Evolutionary conservation across 2,113 vertebrate genomes (phyloP), one percentile per base, ranked within the genome.

Genomic region (Thalassoma bifasciatum): DNA sequence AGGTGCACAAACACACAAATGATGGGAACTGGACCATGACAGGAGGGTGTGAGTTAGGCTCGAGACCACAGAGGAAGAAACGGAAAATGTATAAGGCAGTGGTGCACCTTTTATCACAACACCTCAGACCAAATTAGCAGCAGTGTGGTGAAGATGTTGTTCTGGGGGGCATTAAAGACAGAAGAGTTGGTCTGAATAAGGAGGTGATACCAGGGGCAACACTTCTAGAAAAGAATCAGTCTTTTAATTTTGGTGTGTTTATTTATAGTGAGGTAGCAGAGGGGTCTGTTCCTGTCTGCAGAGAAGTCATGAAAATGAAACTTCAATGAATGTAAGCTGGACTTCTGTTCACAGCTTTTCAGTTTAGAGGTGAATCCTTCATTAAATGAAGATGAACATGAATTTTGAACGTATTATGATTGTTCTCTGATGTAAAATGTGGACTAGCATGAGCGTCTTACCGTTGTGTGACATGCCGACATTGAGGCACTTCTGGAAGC

Each of bases 381-480:
- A 40, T 40, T 40, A 6, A 40, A 42, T 14, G 12, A 1, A 14
- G 14, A 14, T 14, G 5, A 13, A 14, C 40, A 42, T 4, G 14
- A 30, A 6, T 30, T 30, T 42, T 42, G 40, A 14, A 16, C 40
- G 14, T 16, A 42, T 3, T 42, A 12, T 42, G 40, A 14, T 13
- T 46, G 44, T 46, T 7, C 10, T 13, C 40, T 42, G 12, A 4
- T 12, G 38, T 40, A 40, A 40, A 40, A 40, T 22, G 8, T 5
- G 1, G 17, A 23, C n/a, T 14, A 34, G 21, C 4, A 11, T 38
- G 17, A 9, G 3, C 8, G 2, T 19, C 96, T 96, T 86, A 99
- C 98, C 98, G 0, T 99, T 99, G 73, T 99, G 98, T 1, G 98
- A 99, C 98, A 99, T 99, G n/a, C 98, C 98, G 1, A 99, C 98